Evolutionary conservation across 2,113 vertebrate species (phyloP), one percentile per base, ranked within the genome.

Genomic region (Urocitellus parryii): DNA sequence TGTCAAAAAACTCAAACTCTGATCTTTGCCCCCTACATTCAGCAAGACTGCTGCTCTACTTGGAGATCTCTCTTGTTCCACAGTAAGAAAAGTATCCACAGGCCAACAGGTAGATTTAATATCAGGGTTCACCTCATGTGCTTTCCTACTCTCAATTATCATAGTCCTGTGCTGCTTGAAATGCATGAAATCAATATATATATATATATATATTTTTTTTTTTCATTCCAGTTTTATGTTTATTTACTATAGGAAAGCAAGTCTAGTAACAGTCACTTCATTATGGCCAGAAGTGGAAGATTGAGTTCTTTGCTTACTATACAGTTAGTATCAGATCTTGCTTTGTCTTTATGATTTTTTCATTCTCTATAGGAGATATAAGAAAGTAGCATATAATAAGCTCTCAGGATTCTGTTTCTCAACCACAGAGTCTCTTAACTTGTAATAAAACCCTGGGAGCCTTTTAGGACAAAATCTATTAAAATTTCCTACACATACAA

Each of bases 401-500:
- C 32, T 65, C 34, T 24, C 24, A 48, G 68, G 63, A 37, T 74
- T 32, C 6, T 83, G 3, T 27, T 32, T 39, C 10, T 83, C 25
- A 51, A 12, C 18, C 7, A 65, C 12, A 17, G 56, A 72, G 8
- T 65, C 53, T 65, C 16, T 88, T 65, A 27, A 68, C 2, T 13
- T 65, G 17, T 67, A 14, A 90, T 12, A 86, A 76, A 93, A 74
- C 45, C 1, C 12, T 53, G 37, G 77, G 24, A 27, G 8, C 78
- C 78, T 63, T 72, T 4, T n/a, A 27, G 45, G 6, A 73, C 11
- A 79, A 65, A 88, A 37, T 51, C 51, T 6, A 22, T 37, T 80
- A 90, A 80, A 72, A 85, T 92, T 80, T 73, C n/a, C 73, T 88
- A 79, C 12, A 70, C n/a, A 48, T 61, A 14, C 37, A 90, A 39